phyloP scores from a whole-genome alignment of 2,113 vertebrate species.

The Psephotus haematonotus region DNA sequence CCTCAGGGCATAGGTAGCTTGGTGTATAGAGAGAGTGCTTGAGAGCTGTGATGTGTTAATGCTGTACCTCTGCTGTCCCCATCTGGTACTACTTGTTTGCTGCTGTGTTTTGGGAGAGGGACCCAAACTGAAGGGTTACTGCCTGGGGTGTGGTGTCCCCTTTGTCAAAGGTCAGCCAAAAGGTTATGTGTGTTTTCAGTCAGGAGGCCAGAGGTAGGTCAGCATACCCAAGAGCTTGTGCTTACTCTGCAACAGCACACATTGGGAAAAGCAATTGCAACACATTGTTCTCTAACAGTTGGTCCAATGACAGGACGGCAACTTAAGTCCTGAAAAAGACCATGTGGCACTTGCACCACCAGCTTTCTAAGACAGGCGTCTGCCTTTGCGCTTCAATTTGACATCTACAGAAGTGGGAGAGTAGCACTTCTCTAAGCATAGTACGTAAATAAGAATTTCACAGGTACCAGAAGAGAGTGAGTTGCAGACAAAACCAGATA shows the following conservation, averaged over 20 bases:
- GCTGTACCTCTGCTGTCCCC: neutral
- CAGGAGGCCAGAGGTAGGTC: neutral
- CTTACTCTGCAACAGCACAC: neutral
- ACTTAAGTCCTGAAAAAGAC: neutral
- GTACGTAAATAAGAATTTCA: neutral
- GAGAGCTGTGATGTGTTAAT: neutral
- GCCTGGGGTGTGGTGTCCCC: neutral
- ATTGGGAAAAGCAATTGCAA: neutral
- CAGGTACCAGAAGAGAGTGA: neutral
- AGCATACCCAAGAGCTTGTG: neutral
- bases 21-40: neutral
- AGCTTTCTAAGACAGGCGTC: neutral
- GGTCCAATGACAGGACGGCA: neutral
- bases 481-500: neutral
- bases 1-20: neutral
- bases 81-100: neutral
- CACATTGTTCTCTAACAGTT: accelerated
- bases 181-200: neutral
- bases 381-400: neutral
- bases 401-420: neutral
- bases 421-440: neutral
- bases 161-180: neutral
- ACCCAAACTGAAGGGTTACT: neutral
- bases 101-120: neutral
- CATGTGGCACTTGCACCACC: neutral